Base-by-base conservation (phyloP, 2,888 invertebrate species). In the Odontocolon sp. region DNA sequence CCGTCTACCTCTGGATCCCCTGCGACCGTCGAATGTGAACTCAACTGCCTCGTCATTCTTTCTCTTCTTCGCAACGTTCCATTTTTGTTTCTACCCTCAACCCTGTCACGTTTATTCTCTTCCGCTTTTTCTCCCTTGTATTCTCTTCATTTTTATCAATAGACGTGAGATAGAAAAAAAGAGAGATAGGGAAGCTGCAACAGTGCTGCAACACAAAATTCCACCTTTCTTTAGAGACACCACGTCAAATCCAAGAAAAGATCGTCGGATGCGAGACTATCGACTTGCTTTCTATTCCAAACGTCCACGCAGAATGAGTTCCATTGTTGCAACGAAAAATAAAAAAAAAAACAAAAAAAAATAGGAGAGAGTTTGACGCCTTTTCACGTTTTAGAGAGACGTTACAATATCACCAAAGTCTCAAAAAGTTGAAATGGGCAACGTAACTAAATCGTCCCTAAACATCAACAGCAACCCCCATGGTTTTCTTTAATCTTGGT, bases 21-120 rank as follows among this genome's bases (percentile, higher is more conserved):
- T 72, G 50, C 50, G 14, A 3, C 26, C 66, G 63, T 78, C 74
- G 70, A 64, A 61, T 78, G 61, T 50, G 67, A 70, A 57, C 78
- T 71, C 69, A n/a, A n/a, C n/a, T 71, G 73, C 78, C 68, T 66
- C 75, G 69, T 76, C 72, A 75, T 75, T 78, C 71, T 63, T 59
- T 61, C 38, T 70, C 40, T 59, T 4, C 33, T 9, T 18, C 28
- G 23, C 40, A 40, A 63, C 64, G 68, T 75, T 36, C 57, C 36
- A 77, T 79, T 79, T 79, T 68, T 74, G 74, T 74, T 71, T 76
- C n/a, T n/a, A n/a, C n/a, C n/a, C n/a, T n/a, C n/a, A n/a, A n/a
- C n/a, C n/a, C n/a, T n/a, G n/a, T n/a, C n/a, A n/a, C n/a, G n/a
- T n/a, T n/a, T n/a, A n/a, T n/a, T n/a, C n/a, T 47, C 57, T 52